Conservation (phyloP, 2,888 invertebrate species). For the Drosophila antonietae region DNA sequence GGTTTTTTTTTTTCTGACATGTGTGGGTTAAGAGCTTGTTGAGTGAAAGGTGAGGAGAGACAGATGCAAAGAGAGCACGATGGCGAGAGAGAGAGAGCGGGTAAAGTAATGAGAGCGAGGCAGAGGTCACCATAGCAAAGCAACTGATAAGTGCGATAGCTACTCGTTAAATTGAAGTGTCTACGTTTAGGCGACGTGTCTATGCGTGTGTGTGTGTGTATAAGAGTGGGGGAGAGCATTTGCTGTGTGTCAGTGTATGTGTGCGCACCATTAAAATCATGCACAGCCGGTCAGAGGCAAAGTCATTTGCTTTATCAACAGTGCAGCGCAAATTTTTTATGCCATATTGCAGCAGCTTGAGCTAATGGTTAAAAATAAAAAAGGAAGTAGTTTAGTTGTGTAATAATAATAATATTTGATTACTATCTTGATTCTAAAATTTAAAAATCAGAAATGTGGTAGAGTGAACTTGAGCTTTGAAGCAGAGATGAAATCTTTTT, state of each 20-base stretch:
- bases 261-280: conserved; percentile 33
- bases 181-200: conserved; percentile 22
- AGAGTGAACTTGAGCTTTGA: no score
- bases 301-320: conserved; percentile 53
- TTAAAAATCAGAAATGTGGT: neutral
- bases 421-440: no score
- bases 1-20: neutral
- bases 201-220: conserved; percentile 12
- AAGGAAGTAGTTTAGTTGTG: neutral
- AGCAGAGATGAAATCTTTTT: no score
- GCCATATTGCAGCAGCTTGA: conserved; percentile 29
- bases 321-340: conserved; percentile 15
- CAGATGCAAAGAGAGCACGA: neutral
- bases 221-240: neutral
- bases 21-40: neutral
- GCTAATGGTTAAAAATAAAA: neutral
- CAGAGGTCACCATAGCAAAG: conserved; percentile 33
- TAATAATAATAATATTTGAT: neutral
- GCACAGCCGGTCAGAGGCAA: conserved; percentile 33
- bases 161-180: conserved; percentile 59
- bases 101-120: neutral
- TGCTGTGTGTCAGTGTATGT: conserved; percentile 5
- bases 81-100: neutral
- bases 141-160: conserved; percentile 55
- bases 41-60: neutral